These are phyloP conservation scores for Pseudorhombus dupliciocellatus DNA, from an alignment of 2,113 vertebrate genomes.

Conservation along the genomic window DNA sequence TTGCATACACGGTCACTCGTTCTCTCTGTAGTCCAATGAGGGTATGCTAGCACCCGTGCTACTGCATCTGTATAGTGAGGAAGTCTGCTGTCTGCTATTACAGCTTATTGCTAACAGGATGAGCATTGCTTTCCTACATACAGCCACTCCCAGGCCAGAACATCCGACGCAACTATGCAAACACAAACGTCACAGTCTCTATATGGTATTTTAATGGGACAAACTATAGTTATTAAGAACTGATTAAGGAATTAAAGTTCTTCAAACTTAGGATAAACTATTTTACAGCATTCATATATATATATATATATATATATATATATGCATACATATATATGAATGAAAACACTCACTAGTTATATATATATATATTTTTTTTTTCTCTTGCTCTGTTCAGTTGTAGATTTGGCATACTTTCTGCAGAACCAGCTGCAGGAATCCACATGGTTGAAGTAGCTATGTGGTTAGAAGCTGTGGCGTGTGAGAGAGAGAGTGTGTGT, in stretches of 20 bases:
- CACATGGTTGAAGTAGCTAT: conserved; percentile 38
- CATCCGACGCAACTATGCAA: conserved; percentile 59
- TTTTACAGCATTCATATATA: conserved; percentile 34
- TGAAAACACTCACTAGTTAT: conserved; percentile 45
- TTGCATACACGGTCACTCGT: conserved; percentile 67
- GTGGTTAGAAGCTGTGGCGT: conserved; percentile 24
- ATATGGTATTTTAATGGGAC: conserved; percentile 57
- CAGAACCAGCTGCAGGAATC: conserved; percentile 77
- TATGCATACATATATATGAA: conserved; percentile 38
- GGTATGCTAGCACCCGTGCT: conserved; percentile 70
- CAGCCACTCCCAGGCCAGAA: conserved; percentile 56
- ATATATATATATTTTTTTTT: too few species aligned
- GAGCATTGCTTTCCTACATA: conserved; percentile 61
- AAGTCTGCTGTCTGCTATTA: conserved; percentile 68
- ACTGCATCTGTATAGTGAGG: conserved; percentile 72
- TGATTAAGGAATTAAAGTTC: conserved; percentile 45
- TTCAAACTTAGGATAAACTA: conserved; percentile 51
- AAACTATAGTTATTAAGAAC: conserved; percentile 42
- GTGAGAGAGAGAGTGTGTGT: conserved; percentile 9
- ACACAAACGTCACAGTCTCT: conserved; percentile 66
- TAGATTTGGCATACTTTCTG: conserved; percentile 74
- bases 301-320: not conserved
- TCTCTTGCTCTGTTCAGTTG: conserved; percentile 39
- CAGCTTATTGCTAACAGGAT: conserved; percentile 77
- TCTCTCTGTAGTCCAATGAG: conserved; percentile 55